Evolutionary conservation across 2,113 vertebrate species (phyloP).

Genomic region (Onychostruthus taczanowskii): DNA sequence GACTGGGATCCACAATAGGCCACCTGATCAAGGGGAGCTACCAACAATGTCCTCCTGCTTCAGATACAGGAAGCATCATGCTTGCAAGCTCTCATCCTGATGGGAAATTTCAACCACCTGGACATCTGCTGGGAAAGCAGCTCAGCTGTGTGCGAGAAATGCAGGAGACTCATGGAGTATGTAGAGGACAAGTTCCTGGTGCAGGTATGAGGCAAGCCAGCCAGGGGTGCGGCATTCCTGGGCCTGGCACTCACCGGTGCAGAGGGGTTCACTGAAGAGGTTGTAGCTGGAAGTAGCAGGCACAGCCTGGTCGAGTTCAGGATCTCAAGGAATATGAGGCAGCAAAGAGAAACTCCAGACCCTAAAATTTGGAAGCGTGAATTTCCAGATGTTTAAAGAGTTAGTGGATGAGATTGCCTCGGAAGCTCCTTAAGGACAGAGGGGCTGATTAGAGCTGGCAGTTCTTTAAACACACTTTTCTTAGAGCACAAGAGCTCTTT

Average conservation of each 20-base stretch:
- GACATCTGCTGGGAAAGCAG: not conserved
- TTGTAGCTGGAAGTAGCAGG: fast-evolving
- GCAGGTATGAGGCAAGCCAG: not conserved
- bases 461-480: not conserved
- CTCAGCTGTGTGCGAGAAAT: not conserved
- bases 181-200: not conserved
- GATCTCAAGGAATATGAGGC: not conserved
- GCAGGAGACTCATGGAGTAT: not conserved
- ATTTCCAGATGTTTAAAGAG: not conserved
- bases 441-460: not conserved
- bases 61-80: not conserved
- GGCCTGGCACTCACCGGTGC: not conserved
- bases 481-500: not conserved
- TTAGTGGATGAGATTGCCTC: no score
- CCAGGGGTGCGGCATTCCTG: not conserved
- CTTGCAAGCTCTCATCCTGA: not conserved
- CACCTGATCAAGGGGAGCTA: not conserved
- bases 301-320: not conserved
- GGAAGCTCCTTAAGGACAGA: not conserved
- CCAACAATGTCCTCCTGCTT: not conserved
- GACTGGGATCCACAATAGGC: not conserved
- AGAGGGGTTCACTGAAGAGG: not conserved
- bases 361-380: not conserved
- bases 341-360: not conserved
- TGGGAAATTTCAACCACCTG: not conserved